Evolutionary conservation across 2,888 invertebrate genomes (phyloP).

Genomic region (Andrena fulva): DNA sequence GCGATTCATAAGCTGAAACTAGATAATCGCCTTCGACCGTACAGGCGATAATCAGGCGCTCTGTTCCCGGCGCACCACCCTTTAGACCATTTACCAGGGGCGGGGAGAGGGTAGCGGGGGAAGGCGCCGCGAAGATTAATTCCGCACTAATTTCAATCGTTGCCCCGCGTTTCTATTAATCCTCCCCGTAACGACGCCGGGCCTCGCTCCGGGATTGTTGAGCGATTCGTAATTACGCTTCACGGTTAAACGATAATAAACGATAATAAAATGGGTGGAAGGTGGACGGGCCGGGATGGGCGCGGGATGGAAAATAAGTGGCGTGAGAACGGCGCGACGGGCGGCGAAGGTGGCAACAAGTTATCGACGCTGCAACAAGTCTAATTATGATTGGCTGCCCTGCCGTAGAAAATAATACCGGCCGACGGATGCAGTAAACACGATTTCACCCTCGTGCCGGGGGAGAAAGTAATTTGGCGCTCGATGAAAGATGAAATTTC

Average conservation of each 20-base stretch:
- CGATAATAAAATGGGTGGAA: slow-evolving; percentile 5
- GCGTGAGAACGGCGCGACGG: slow-evolving; percentile 2
- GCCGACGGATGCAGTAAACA: slow-evolving; percentile 42
- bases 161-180: not conserved
- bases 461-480: slow-evolving; percentile 46
- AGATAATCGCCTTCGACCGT: not conserved
- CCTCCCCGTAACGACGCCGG: slow-evolving; percentile 2
- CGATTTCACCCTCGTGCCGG: slow-evolving; percentile 37
- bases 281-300: not conserved
- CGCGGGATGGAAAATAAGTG: not conserved
- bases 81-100: not conserved
- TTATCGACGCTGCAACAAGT: slow-evolving; percentile 22
- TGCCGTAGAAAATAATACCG: slow-evolving; percentile 11
- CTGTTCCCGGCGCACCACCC: not conserved
- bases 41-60: not conserved
- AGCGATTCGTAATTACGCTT: slow-evolving; percentile 18
- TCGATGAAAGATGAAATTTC: slow-evolving; percentile 62
- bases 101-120: not conserved
- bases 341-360: not conserved
- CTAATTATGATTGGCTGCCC: slow-evolving; percentile 28
- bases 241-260: slow-evolving; percentile 6
- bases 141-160: slow-evolving; percentile 1
- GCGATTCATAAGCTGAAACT: no score
- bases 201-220: slow-evolving; percentile 8
- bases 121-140: not conserved